phyloP scores from a whole-genome alignment of 1,140 invertebrate genomes.

The Lasioglossum albipes region DNA sequence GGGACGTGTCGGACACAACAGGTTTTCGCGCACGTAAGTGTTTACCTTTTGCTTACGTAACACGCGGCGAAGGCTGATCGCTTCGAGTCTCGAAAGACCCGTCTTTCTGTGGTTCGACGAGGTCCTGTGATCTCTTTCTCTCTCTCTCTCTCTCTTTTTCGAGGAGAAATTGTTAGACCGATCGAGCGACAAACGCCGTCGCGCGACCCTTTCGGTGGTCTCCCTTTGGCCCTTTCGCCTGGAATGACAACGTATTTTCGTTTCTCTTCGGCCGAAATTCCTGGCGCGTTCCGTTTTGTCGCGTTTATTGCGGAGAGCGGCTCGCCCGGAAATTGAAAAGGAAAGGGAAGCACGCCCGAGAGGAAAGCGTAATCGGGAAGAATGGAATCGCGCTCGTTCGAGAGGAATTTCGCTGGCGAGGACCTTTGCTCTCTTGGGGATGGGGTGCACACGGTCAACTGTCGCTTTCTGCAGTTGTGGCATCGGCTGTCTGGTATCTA shows the following conservation, averaged over 20 bases:
- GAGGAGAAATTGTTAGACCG: no score
- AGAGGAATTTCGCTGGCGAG: neutral
- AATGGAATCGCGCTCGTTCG: neutral
- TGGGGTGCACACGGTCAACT: no score
- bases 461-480: no score
- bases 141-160: no score
- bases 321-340: neutral
- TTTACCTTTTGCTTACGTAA: slow-evolving; percentile 57
- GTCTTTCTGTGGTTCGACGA: neutral
- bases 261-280: neutral
- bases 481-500: no score
- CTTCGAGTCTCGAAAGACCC: neutral
- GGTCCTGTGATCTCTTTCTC: no score
- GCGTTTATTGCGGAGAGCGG: neutral
- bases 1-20: slow-evolving; percentile 54
- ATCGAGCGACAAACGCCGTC: neutral
- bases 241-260: neutral
- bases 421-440: neutral
- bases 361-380: neutral
- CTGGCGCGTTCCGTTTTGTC: neutral
- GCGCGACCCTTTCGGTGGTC: neutral
- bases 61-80: slow-evolving; percentile 51
- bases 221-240: neutral
- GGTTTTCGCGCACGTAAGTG: slow-evolving; percentile 60
- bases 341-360: neutral